Evolutionary conservation across 1,140 invertebrate genomes (phyloP).

Genomic region (Scylla paramamosain): DNA sequence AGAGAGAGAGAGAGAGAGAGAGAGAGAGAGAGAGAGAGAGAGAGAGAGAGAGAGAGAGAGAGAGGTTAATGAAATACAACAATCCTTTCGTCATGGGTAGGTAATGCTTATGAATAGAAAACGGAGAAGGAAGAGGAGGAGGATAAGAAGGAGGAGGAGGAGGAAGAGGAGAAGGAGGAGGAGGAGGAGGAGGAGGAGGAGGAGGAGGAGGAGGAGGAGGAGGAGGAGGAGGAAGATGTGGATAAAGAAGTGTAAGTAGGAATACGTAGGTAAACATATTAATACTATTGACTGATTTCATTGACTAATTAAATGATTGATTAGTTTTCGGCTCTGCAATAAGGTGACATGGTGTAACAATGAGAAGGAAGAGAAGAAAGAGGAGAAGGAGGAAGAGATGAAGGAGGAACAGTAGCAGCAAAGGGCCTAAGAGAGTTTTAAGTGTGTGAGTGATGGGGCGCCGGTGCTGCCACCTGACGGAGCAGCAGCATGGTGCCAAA

Average conservation of each 20-base stretch:
- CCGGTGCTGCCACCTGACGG: too few relatives aligned
- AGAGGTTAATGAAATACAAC: neutral
- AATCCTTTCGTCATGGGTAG: too few relatives aligned
- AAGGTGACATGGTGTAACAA: neutral
- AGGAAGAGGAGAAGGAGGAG: too few relatives aligned
- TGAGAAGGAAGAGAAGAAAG: neutral
- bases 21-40: constrained; percentile 48
- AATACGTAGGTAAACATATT: too few relatives aligned
- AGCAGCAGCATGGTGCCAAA: too few relatives aligned
- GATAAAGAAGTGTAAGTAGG: neutral
- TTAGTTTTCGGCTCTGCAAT: too few relatives aligned
- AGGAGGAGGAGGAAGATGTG: neutral
- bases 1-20: constrained; percentile 31
- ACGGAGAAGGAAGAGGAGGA: neutral
- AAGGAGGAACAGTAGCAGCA: neutral
- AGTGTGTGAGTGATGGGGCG: too few relatives aligned
- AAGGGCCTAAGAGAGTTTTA: too few relatives aligned
- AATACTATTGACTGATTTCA: too few relatives aligned
- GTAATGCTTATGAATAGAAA: neutral
- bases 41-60: neutral
- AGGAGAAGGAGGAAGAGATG: constrained; percentile 27
- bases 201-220: too few relatives aligned
- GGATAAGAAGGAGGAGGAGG: neutral
- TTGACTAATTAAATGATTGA: too few relatives aligned
- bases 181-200: too few relatives aligned